Conservation (phyloP, 2,797 vertebrate species). For the Pipistrellus kuhlii region DNA sequence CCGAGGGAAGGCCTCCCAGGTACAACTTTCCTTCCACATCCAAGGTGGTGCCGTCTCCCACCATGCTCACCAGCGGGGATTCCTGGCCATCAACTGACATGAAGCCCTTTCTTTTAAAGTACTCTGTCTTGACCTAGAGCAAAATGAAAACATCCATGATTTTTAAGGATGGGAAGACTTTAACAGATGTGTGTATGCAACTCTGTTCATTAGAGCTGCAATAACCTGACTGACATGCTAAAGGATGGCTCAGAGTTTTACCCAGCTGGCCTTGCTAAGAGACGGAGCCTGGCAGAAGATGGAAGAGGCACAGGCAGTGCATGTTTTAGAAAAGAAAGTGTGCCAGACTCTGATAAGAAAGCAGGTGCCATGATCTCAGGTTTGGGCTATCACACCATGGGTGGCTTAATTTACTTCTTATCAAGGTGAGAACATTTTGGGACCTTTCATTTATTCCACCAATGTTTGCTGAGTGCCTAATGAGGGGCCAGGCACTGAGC, state of each 20-base stretch:
- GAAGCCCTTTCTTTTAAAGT: slow-evolving; percentile 89
- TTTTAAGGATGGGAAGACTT: neutral
- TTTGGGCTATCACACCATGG: rapidly evolving
- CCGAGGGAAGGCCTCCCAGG: slow-evolving; percentile 92
- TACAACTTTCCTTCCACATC: slow-evolving; percentile 93
- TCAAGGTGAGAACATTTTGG: neutral
- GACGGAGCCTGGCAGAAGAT: neutral
- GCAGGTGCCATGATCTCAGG: no score
- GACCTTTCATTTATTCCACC: neutral
- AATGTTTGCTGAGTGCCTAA: neutral
- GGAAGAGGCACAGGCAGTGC: neutral
- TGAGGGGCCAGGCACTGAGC: neutral
- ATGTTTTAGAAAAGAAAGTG: neutral
- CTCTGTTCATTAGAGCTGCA: neutral
- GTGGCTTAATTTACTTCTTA: neutral
- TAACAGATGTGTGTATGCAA: neutral
- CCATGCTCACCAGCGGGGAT: slow-evolving; percentile 78
- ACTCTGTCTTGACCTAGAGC: slow-evolving; percentile 91
- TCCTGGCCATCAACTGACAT: slow-evolving; percentile 89
- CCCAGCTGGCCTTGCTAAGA: neutral
- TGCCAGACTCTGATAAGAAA: neutral
- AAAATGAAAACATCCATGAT: neutral
- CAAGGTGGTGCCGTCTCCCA: slow-evolving; percentile 91
- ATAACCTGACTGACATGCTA: neutral
- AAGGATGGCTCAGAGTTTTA: neutral